Conservation (phyloP, 1,140 invertebrate species). For the Brachionus angularis region DNA sequence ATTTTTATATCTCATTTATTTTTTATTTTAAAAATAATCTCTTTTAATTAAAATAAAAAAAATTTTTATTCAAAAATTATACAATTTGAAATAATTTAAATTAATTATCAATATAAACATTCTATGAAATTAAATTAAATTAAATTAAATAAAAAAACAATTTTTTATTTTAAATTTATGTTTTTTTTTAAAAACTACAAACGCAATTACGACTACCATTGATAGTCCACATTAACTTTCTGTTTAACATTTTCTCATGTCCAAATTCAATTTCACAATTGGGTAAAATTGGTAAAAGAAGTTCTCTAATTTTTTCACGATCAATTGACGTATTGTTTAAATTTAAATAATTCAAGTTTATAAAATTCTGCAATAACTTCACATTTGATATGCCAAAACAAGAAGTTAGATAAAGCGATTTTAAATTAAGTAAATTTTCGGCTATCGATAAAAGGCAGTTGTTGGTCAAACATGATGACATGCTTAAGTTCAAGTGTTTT, state of each 20-base stretch:
- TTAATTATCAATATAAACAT: too few relatives aligned
- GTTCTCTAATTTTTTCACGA: constrained; percentile 2
- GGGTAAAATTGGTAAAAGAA: constrained; percentile 16
- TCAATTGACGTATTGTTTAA: constrained; percentile 43
- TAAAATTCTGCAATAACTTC: constrained; percentile 23
- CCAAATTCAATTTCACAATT: constrained; percentile 41
- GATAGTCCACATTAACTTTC: constrained; percentile 39
- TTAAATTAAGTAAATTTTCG: constrained; percentile 5
- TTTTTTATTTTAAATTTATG: too few relatives aligned
- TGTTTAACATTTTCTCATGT: constrained; percentile 41
- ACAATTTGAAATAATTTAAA: too few relatives aligned
- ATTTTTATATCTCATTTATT: not conserved
- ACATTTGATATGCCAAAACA: constrained; percentile 43
- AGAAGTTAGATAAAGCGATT: constrained; percentile 31
- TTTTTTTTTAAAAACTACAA: constrained; percentile 43
- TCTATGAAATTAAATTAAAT: too few relatives aligned
- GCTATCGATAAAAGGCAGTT: constrained; percentile 18
- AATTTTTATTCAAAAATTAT: too few relatives aligned
- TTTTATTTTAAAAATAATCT: too few relatives aligned
- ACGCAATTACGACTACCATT: constrained; percentile 40
- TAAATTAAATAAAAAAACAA: too few relatives aligned
- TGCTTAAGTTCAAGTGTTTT: constrained; percentile 30
- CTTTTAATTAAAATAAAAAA: too few relatives aligned
- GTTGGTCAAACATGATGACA: constrained; percentile 39
- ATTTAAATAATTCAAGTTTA: constrained; percentile 35